A percentile compares a stretch with the other conserved stretches of the same genome.
These are phyloP conservation scores for Plestiodon gilberti DNA, from an alignment of 2,113 vertebrate genomes.

Conservation along the genomic window DNA sequence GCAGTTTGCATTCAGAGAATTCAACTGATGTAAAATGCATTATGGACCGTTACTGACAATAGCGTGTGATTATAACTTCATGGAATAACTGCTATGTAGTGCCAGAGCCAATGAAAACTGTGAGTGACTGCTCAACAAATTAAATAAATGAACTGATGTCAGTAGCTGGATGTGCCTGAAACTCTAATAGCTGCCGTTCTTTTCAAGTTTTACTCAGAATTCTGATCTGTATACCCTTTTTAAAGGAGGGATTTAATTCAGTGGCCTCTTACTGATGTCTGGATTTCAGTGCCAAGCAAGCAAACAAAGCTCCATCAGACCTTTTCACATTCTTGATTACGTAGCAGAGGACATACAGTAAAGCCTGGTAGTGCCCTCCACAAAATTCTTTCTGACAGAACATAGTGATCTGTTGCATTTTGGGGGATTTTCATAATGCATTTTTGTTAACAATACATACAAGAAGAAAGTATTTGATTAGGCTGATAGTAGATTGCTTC, in stretches of 20 bases:
- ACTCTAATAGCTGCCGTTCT: background rate
- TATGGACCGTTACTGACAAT: constrained; percentile 17
- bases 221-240: background rate
- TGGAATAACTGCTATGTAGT: constrained; percentile 11
- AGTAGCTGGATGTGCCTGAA: constrained; percentile 1
- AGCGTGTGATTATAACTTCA: background rate
- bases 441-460: constrained; percentile 18
- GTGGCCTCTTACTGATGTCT: background rate
- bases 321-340: fast-evolving
- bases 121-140: constrained; percentile 36
- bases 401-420: background rate
- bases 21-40: constrained; percentile 29
- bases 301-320: fast-evolving
- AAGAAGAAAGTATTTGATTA: constrained; percentile 16
- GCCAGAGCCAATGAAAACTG: background rate
- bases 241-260: background rate
- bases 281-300: constrained; percentile 6
- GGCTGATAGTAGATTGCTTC: background rate
- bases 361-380: background rate
- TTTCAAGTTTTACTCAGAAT: background rate
- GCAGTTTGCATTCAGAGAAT: constrained; percentile 18
- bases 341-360: fast-evolving
- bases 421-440: background rate
- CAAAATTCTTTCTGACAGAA: background rate
- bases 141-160: constrained; percentile 31